Percentiles rank a stretch among this genome's conserved stretches.
Evolutionary conservation across 2,113 vertebrate species (phyloP).

Genomic region (Hippoglossus stenolepis): DNA sequence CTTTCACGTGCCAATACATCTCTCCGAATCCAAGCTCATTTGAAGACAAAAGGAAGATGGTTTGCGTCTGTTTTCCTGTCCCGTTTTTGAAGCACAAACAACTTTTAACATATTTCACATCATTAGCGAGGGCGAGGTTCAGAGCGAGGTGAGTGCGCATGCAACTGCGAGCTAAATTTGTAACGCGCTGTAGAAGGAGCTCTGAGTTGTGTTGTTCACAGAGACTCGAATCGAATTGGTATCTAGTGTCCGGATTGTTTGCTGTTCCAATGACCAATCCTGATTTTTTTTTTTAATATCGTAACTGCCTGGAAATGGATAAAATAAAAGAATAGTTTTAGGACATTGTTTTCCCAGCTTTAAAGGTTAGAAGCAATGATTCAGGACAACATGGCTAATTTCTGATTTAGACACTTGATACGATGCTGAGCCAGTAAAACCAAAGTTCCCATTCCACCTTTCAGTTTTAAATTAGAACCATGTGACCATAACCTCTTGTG

Average conservation of each 20-base stretch:
- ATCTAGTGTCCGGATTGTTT: constrained; percentile 25
- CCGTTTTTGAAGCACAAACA: constrained; percentile 12
- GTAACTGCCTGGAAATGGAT: constrained; percentile 5
- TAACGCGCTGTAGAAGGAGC: constrained; percentile 5
- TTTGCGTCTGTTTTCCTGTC: constrained; percentile 19
- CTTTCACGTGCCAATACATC: constrained; percentile 49
- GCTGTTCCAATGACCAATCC: neutral
- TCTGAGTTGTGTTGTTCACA: neutral
- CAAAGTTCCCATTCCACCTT: constrained; percentile 60
- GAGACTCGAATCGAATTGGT: neutral
- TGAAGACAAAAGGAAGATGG: constrained; percentile 46
- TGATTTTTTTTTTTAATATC: constrained; percentile 4
- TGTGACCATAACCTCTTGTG: constrained; percentile 66
- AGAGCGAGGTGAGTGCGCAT: constrained; percentile 26
- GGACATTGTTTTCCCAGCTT: constrained; percentile 17
- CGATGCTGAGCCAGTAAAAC: constrained; percentile 16
- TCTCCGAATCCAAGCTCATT: constrained; percentile 35
- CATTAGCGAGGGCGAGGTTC: constrained; percentile 47
- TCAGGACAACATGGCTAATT: neutral
- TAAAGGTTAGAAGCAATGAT: constrained; percentile 13
- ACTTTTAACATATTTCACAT: constrained; percentile 31
- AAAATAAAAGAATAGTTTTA: neutral
- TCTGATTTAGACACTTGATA: constrained; percentile 14
- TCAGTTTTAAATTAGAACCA: constrained; percentile 65
- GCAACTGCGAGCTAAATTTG: constrained; percentile 38